Evolutionary conservation across 2,113 vertebrate genomes (phyloP).

Genomic region (Etia nguti): DNA sequence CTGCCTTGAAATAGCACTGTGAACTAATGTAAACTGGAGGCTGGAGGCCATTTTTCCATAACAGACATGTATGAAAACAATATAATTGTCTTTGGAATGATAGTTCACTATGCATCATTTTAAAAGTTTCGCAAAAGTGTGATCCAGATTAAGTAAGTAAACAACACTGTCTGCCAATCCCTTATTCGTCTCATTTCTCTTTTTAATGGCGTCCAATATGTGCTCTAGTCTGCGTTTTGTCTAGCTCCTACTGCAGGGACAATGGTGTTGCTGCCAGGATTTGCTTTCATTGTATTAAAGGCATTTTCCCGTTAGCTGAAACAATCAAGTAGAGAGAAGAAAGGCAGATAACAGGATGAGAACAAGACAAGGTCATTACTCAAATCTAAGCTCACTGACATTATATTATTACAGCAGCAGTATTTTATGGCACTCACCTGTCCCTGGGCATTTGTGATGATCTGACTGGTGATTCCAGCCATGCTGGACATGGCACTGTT

Average conservation of each 20-base stretch:
- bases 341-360: background rate
- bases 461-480: constrained; percentile 86
- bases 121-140: background rate
- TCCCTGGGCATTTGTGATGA: constrained; percentile 92
- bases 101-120: background rate
- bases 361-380: background rate
- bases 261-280: background rate
- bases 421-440: constrained; percentile 74
- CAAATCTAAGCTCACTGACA: background rate
- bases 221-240: background rate
- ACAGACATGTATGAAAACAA: background rate
- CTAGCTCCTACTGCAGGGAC: background rate
- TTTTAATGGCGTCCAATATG: background rate
- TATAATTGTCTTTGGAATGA: background rate
- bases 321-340: background rate
- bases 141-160: background rate
- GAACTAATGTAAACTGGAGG: background rate
- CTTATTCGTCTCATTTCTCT: background rate
- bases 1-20: background rate
- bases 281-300: background rate
- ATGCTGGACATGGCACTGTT: constrained; percentile 83
- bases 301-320: background rate
- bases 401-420: background rate
- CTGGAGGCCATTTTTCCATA: background rate
- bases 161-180: background rate